Evolutionary conservation across 2,888 invertebrate species (phyloP).

Genomic region (Sthenelais limicola): DNA sequence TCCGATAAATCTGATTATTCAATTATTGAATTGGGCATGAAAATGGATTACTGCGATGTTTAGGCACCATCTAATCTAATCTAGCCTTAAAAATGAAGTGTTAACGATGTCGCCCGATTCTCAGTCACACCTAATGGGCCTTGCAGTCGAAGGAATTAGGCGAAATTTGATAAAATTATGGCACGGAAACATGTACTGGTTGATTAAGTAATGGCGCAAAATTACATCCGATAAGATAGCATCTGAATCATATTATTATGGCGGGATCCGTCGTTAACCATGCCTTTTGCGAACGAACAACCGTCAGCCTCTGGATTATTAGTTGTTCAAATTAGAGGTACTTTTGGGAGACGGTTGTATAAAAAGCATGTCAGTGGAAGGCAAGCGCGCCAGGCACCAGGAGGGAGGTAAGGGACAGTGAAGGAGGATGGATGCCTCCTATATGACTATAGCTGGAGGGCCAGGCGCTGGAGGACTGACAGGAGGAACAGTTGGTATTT

Average conservation of each 20-base stretch:
- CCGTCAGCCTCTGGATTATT: conserved; percentile 12
- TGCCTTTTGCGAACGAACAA: conserved; percentile 1
- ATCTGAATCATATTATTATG: conserved; percentile 32
- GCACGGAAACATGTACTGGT: conserved; percentile 25
- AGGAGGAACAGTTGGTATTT: neutral
- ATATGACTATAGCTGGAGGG: conserved; percentile 9
- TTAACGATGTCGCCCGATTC: conserved; percentile 31
- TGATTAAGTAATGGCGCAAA: conserved; percentile 34
- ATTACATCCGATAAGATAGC: conserved; percentile 31
- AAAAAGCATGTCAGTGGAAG: conserved; percentile 20
- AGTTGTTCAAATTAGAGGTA: conserved; percentile 14
- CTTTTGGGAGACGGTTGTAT: conserved; percentile 29
- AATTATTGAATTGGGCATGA: conserved; percentile 60
- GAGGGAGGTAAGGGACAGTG: conserved; percentile 22
- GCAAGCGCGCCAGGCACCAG: neutral
- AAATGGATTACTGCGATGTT: conserved; percentile 57
- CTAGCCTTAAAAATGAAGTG: conserved; percentile 50
- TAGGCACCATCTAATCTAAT: conserved; percentile 55
- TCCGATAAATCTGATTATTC: conserved; percentile 57
- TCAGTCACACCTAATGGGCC: conserved; percentile 8
- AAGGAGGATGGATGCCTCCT: conserved; percentile 37
- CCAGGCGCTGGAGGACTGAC: conserved; percentile 17
- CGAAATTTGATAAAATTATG: conserved; percentile 35
- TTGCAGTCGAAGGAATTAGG: conserved; percentile 26
- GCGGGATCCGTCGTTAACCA: too few species aligned